Evolutionary conservation across 2,797 vertebrate species (phyloP), one percentile per base, ranked within the genome.

Genomic region (Scolopax bukidnonensis): DNA sequence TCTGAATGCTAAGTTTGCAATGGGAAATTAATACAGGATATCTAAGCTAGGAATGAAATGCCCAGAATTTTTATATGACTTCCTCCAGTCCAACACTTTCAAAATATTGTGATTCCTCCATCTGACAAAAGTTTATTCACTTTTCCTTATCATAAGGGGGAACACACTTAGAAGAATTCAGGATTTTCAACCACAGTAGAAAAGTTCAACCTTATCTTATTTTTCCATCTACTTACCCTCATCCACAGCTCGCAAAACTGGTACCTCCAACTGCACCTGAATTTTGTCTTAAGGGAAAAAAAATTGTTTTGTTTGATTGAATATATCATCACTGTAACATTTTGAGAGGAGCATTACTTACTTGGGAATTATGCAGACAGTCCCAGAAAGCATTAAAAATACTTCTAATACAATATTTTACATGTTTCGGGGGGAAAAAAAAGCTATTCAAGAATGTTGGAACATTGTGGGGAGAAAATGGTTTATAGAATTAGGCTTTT

Each of bases 11-110:
- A 79, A 54, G 59, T 93, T 69, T 76, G 73, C 74, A 65, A 93
- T 89, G 32, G n/a, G 64, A 93, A 95, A 96, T 91, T 94, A 95
- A 90, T 93, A 79, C 32, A 93, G 25, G 48, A 51, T 83, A 92
- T 90, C 30, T 93, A 78, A 95, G 33, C 7, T 91, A 21, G 30
- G 38, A 53, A 9, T 45, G 45, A 96, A 94, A 94, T 90, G 56
- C 30, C 64, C 60, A 43, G 45, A 91, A 38, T 40, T 65, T 81
- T 73, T 90, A 41, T 43, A 24, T 36, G 88, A 24, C 76, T 92
- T 95, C 71, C 75, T 93, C 24, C 63, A 89, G 48, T 77, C 63
- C 38, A 71, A 40, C 14, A 74, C 7, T 10, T 45, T 77, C 48
- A 91, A 89, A 83, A 74, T 85, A 77, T 40, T 80, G 6, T 85